These are phyloP conservation scores for Panagrolaimus sp. DNA, from an alignment of 1,140 invertebrate species.

Conservation along the genomic window DNA sequence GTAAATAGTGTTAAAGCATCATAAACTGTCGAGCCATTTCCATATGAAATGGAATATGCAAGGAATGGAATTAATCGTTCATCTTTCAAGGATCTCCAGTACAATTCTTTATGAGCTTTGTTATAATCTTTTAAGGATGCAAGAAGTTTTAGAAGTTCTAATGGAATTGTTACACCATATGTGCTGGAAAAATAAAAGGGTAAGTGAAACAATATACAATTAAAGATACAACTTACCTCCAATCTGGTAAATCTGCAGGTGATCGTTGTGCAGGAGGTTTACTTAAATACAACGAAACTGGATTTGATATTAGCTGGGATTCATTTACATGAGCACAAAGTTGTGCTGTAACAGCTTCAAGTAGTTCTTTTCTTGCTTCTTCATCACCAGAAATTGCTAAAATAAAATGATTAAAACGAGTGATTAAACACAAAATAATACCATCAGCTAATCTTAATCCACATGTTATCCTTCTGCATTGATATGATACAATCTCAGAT, in stretches of 20 bases:
- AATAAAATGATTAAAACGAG: too few species aligned
- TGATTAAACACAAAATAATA: too few species aligned
- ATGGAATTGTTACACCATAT: conserved; percentile 28
- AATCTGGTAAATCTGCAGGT: conserved; percentile 24
- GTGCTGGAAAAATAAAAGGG: conserved; percentile 25
- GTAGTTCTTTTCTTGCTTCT: conserved; percentile 28
- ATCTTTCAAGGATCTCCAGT: conserved; percentile 36
- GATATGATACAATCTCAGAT: conserved; percentile 24
- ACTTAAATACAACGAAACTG: conserved; percentile 17
- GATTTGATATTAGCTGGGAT: conserved; percentile 25
- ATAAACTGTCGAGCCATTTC: conserved; percentile 20
- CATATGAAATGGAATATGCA: conserved; percentile 33
- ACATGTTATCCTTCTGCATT: conserved; percentile 37
- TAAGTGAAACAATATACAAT: background rate
- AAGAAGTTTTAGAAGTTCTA: conserved; percentile 34
- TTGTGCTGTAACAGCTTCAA: conserved; percentile 25
- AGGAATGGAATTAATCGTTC: conserved; percentile 26
- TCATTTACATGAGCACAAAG: conserved; percentile 38
- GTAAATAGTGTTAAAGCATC: conserved; percentile 37
- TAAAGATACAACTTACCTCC: conserved; percentile 24
- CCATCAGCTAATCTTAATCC: conserved; percentile 36
- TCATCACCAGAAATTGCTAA: conserved; percentile 32
- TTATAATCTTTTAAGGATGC: conserved; percentile 43
- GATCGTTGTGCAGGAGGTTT: conserved; percentile 6
- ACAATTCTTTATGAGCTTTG: conserved; percentile 38